Evolutionary conservation across 30 jellyfish, hydroid and myxozoan species (phyloP).

Genomic region (Turritopsis dohrnii): DNA sequence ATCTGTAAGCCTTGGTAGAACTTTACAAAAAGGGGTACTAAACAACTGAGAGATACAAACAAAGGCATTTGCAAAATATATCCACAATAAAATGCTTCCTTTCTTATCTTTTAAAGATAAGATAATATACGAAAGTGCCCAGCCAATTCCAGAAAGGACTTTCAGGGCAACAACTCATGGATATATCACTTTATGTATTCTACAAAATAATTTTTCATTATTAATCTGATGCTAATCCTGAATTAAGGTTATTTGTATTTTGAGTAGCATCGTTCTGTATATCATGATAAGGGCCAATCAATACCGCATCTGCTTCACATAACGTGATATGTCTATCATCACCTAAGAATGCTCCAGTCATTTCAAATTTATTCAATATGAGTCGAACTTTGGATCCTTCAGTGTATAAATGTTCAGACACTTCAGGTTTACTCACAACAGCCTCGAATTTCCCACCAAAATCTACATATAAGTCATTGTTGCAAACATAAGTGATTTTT

Average conservation of each 20-base stretch:
- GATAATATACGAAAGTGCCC: no score
- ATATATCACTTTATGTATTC: no score
- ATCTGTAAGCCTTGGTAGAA: no score
- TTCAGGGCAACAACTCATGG: no score
- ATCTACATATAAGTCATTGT: constrained; percentile 77
- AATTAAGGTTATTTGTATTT: background rate
- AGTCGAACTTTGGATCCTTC: constrained; percentile 59
- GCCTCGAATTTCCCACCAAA: constrained; percentile 82
- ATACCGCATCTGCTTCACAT: constrained; percentile 76
- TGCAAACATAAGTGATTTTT: constrained; percentile 55
- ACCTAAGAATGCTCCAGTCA: constrained; percentile 92
- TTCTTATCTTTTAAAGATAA: no score
- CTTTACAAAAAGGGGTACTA: no score
- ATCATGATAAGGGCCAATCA: constrained; percentile 58
- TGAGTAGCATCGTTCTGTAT: background rate
- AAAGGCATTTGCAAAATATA: no score
- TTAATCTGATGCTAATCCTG: background rate
- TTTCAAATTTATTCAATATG: constrained; percentile 52
- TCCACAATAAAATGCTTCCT: no score
- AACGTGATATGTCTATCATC: constrained; percentile 64
- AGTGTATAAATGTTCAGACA: constrained; percentile 26
- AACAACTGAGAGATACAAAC: no score
- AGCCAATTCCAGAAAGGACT: no score
- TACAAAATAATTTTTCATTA: no score
- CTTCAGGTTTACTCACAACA: constrained; percentile 63